Conservation (phyloP, 37 sponge, comb jelly and placozoan genomes). For the Petrosia ficiformis region DNA sequence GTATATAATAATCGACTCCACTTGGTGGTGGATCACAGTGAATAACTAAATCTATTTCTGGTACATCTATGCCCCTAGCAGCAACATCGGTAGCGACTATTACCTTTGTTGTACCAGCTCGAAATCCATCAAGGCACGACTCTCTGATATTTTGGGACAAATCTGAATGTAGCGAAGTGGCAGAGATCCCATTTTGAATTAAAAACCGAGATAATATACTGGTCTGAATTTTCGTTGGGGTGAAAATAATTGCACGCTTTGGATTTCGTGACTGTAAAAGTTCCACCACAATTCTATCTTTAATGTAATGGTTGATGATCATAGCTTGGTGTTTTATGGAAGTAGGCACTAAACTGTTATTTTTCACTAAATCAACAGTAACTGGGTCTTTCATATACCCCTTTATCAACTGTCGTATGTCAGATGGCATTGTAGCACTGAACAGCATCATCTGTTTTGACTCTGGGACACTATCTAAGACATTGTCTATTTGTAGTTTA, state of each 20-base stretch:
- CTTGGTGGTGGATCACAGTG: slow-evolving; percentile 51
- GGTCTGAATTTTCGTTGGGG: slow-evolving; percentile 18
- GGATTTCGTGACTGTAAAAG: slow-evolving; percentile 13
- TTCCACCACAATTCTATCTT: neutral
- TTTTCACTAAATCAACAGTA: neutral
- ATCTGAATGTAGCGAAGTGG: slow-evolving; percentile 22
- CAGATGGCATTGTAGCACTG: slow-evolving; percentile 49
- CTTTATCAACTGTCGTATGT: slow-evolving; percentile 8
- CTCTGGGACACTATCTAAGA: slow-evolving; percentile 31
- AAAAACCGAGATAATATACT: neutral
- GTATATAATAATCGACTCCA: slow-evolving; percentile 58
- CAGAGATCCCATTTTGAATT: neutral
- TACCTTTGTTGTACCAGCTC: slow-evolving; percentile 13
- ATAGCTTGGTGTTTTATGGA: slow-evolving; percentile 5
- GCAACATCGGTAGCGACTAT: slow-evolving; percentile 63
- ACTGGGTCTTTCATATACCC: neutral
- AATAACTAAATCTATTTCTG: slow-evolving; percentile 48
- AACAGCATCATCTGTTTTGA: slow-evolving; percentile 53
- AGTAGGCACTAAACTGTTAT: neutral
- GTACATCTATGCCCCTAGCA: slow-evolving; percentile 57
- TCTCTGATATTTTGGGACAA: slow-evolving; percentile 15
- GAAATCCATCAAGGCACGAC: slow-evolving; percentile 12
- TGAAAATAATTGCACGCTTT: slow-evolving; percentile 39
- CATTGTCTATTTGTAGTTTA: slow-evolving; percentile 32
- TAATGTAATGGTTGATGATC: neutral